phyloP scores from a whole-genome alignment of 2,113 vertebrate species.

The Thamnaconus septentrionalis region DNA sequence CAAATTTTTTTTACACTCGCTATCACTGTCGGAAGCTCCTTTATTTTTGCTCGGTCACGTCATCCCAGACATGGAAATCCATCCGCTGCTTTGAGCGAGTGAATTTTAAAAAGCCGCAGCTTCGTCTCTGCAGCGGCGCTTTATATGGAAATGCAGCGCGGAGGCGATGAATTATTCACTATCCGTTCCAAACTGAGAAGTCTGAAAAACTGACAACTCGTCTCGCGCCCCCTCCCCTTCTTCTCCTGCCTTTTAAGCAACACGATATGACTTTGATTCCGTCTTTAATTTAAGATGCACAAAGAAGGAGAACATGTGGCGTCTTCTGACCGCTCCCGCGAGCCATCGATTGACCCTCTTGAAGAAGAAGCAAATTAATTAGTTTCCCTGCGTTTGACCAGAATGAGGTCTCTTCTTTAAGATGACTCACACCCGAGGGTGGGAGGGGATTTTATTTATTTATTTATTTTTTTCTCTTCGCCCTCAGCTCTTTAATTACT shows the following conservation, averaged over 20 bases:
- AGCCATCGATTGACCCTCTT: slow-evolving; percentile 24
- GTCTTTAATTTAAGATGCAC: slow-evolving; percentile 15
- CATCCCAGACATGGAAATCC: neutral
- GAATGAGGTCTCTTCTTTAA: too few species aligned
- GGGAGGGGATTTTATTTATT: too few species aligned
- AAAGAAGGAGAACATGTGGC: neutral
- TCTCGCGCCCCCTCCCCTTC: slow-evolving; percentile 26
- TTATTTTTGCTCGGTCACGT: neutral
- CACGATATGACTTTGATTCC: neutral
- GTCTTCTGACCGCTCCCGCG: neutral
- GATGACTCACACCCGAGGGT: too few species aligned
- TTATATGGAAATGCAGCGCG: slow-evolving; percentile 25
- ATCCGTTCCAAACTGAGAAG: slow-evolving; percentile 15
- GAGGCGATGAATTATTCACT: slow-evolving; percentile 44
- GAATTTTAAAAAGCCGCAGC: slow-evolving; percentile 16
- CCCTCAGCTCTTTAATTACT: slow-evolving; percentile 39
- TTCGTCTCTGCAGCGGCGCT: slow-evolving; percentile 12
- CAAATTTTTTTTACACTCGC: too few species aligned
- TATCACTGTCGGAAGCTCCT: too few species aligned
- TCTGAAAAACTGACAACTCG: slow-evolving; percentile 27
- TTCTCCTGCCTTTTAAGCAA: too few species aligned
- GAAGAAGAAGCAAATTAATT: neutral
- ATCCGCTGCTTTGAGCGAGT: slow-evolving; percentile 17
- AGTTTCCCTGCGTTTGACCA: too few species aligned
- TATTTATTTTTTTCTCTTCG: slow-evolving; percentile 6